phyloP scores from a whole-genome alignment of 2,888 invertebrate genomes.

The Diploptera punctata region DNA sequence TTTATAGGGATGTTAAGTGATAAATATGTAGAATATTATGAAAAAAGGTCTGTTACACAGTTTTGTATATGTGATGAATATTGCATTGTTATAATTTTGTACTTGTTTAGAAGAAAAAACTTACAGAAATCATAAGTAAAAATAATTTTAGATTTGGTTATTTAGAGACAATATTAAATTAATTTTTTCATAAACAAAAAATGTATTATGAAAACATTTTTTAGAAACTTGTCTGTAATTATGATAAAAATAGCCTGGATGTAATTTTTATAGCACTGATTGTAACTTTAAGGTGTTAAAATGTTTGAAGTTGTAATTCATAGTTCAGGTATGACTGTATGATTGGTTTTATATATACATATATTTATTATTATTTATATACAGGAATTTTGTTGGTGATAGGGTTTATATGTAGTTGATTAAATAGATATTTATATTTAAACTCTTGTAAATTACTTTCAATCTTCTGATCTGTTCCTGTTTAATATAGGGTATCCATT shows the following conservation, averaged over 20 bases:
- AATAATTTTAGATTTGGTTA: neutral
- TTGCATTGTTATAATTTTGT: neutral
- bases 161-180: neutral
- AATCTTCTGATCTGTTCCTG: too few species aligned
- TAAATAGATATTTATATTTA: conserved; percentile 19
- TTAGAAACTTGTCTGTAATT: neutral
- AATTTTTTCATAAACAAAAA: neutral
- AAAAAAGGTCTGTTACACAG: conserved; percentile 2
- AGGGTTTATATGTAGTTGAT: conserved; percentile 20
- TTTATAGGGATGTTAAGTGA: neutral
- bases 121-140: neutral
- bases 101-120: neutral
- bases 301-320: neutral
- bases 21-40: neutral
- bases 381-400: conserved; percentile 20
- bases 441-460: too few species aligned
- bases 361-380: conserved; percentile 21
- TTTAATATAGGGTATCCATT: too few species aligned
- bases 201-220: neutral
- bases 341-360: conserved; percentile 15
- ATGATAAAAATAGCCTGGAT: neutral
- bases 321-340: neutral
- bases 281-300: neutral
- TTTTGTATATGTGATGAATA: neutral
- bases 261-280: neutral